A percentile compares a stretch with the other conserved stretches of the same genome.
These are phyloP conservation scores for Campylomormyrus numenius DNA, from an alignment of 2,113 vertebrate species.

Conservation along the genomic window DNA sequence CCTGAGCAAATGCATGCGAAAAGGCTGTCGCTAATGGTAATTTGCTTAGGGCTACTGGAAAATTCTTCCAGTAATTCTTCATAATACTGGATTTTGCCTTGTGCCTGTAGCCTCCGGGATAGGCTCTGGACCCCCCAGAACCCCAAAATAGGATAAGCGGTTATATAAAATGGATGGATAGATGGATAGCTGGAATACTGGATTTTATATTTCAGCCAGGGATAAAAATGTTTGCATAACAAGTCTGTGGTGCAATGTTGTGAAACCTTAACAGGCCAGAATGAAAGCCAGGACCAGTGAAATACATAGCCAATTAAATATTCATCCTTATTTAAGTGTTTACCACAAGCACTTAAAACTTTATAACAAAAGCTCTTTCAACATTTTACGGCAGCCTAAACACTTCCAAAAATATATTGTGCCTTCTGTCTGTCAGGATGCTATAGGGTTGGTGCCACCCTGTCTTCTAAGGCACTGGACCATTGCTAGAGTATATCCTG, in stretches of 20 bases:
- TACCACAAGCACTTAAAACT: neutral
- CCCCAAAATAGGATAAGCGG: neutral
- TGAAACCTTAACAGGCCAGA: neutral
- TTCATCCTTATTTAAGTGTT: neutral
- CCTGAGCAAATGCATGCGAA: neutral
- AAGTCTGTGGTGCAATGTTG: neutral
- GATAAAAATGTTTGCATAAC: neutral
- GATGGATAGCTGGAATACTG: neutral
- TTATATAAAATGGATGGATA: neutral
- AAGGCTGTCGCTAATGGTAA: neutral
- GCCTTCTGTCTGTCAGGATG: neutral
- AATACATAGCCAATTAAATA: slow-evolving; percentile 7
- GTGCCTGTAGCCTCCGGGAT: neutral
- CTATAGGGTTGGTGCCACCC: neutral
- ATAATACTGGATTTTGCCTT: neutral
- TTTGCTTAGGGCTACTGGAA: neutral
- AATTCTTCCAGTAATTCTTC: neutral
- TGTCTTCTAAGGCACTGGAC: neutral
- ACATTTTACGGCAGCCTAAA: neutral
- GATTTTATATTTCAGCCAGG: neutral
- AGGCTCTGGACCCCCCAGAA: neutral
- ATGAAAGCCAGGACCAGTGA: neutral
- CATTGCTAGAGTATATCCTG: neutral
- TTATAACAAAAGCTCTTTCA: neutral
- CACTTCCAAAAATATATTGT: neutral